Base-by-base conservation (phyloP, 1,140 invertebrate genomes). In the Amyelois transitella region DNA sequence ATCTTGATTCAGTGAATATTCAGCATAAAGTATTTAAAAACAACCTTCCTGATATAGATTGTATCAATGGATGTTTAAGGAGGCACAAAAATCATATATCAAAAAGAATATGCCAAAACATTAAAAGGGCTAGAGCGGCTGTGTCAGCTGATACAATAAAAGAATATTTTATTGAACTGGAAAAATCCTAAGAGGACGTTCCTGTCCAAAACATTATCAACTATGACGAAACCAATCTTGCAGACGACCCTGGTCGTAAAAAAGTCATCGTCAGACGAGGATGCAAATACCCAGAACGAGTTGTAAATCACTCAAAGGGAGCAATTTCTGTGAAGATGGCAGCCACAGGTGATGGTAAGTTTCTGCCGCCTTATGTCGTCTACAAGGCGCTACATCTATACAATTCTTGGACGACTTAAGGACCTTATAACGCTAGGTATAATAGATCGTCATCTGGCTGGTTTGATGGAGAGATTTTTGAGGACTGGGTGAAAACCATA, bases 361-460 rank as follows among this genome's bases (percentile, higher is more conserved):
- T 64, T 19, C 56, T 83, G 55, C 75, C 80, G 3, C 57, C 65
- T 0, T 88, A 86, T 50, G 62, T 77, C 3, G 78, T 87, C 0
- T 88, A 87, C 55, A 86, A 84, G 61, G 62, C 82, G 0, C 54
- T 70, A 57, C 52, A 80, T 49, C n/a, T 89, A 12, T 85, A 68
- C 53, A 22, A 61, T 18, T 67, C 62, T 25, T 89, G 84, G 78
- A 61, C 48, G 2, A 44, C 69, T 64, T 53, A 57, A 54, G 83
- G 82, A n/a, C 80, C 79, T 2, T 14, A 50, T 14, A 54, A 60
- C 1, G 55, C 66, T 12, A 52, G 70, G 19, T 88, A 76, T 53
- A 88, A 86, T 58, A 32, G 72, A 45, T 62, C 62, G 3, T 38
- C 50, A 54, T 67, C 60, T 20, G 80, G 81, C 3, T 88, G 81